These are phyloP conservation scores for Pollicipes pollicipes DNA, from an alignment of 1,140 invertebrate species.

Conservation along the genomic window DNA sequence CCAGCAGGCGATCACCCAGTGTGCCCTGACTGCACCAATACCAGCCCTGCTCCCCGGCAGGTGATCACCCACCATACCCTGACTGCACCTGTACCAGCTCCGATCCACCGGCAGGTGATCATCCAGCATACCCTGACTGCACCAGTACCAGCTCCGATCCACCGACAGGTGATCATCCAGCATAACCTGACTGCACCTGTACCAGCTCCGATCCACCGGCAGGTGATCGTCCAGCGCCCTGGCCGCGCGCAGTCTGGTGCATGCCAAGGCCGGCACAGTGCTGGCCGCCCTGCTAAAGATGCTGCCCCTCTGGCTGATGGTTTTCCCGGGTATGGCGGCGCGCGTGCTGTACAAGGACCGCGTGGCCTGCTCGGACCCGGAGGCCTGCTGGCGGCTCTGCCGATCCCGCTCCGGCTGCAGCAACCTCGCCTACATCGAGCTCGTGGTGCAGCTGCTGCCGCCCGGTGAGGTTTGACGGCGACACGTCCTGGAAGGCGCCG, in stretches of 20 bases:
- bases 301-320: conserved; percentile 35
- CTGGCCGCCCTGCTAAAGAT: conserved; percentile 37
- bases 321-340: conserved; percentile 39
- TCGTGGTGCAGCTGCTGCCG: conserved; percentile 33
- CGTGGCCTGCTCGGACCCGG: conserved; percentile 31
- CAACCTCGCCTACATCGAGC: conserved; percentile 35
- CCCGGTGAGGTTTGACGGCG: conserved; percentile 20
- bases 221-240: conserved; percentile 38
- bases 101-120: too few relatives aligned
- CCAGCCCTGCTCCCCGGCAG: too few relatives aligned
- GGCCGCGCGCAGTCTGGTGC: conserved; percentile 34
- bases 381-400: conserved; percentile 23
- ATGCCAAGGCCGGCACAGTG: conserved; percentile 36
- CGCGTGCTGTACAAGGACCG: conserved; percentile 31
- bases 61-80: too few relatives aligned
- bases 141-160: too few relatives aligned
- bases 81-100: too few relatives aligned
- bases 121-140: too few relatives aligned
- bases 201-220: too few relatives aligned
- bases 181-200: too few relatives aligned
- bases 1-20: too few relatives aligned
- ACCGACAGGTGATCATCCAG: too few relatives aligned
- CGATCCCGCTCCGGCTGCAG: conserved; percentile 31
- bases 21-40: too few relatives aligned
- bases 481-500: too few relatives aligned